phyloP scores from a whole-genome alignment of 2,888 invertebrate species.

The Anodontia alba region DNA sequence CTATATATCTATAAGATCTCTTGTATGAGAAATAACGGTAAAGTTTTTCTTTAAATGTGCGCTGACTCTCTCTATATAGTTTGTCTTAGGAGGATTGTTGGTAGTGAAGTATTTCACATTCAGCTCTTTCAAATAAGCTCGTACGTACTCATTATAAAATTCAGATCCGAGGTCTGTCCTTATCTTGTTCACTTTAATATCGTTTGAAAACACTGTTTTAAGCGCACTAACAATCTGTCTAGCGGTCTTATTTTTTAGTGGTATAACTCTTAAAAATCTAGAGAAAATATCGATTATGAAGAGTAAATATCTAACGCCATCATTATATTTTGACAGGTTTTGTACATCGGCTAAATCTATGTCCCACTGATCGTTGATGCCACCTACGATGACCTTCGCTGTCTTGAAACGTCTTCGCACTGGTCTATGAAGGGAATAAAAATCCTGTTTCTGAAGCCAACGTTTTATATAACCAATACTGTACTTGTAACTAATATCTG shows the following conservation, averaged over 20 bases:
- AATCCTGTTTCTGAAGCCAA: conserved; percentile 31
- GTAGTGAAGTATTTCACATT: conserved; percentile 48
- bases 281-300: conserved; percentile 26
- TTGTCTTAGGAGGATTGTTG: conserved; percentile 36
- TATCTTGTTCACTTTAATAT: conserved; percentile 20
- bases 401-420: conserved; percentile 19
- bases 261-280: conserved; percentile 23
- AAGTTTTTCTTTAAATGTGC: conserved; percentile 31
- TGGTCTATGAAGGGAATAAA: conserved; percentile 35
- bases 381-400: conserved; percentile 17
- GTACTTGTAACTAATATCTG: too few species aligned
- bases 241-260: conserved; percentile 31
- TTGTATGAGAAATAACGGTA: conserved; percentile 42
- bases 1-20: conserved; percentile 47
- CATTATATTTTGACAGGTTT: conserved; percentile 28
- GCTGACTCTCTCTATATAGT: conserved; percentile 45
- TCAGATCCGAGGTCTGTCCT: conserved; percentile 13
- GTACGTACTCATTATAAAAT: neutral
- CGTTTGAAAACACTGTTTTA: too few species aligned
- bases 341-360: conserved; percentile 25
- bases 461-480: conserved; percentile 6
- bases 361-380: conserved; percentile 19
- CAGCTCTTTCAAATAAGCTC: conserved; percentile 31
- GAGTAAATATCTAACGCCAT: conserved; percentile 29
- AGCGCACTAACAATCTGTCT: conserved; percentile 23